Evolutionary conservation across 2,888 invertebrate species (phyloP).

Genomic region (Stratiomys singularior): DNA sequence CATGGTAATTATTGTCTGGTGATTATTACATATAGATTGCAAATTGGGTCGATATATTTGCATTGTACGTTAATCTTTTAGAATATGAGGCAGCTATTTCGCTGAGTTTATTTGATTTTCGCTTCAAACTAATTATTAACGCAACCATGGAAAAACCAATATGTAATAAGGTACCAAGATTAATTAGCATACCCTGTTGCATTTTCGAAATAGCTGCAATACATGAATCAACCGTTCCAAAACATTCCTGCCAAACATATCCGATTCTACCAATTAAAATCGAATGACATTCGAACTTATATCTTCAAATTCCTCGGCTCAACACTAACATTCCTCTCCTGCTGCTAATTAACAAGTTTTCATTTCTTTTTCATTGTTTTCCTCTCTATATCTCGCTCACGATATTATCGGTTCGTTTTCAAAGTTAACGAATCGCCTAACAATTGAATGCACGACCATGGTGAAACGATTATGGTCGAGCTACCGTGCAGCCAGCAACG

Average conservation of each 20-base stretch:
- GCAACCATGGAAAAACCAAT: not conserved
- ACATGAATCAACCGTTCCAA: not conserved
- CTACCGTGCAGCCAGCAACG: not conserved
- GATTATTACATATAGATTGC: too few relatives aligned
- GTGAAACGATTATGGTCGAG: not conserved
- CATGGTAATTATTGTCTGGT: too few relatives aligned
- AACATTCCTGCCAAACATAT: not conserved
- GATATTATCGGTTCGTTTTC: constrained; percentile 25
- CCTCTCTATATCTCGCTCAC: not conserved
- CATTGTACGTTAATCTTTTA: too few relatives aligned
- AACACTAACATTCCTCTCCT: not conserved
- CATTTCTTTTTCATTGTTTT: constrained; percentile 24
- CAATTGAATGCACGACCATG: constrained; percentile 16
- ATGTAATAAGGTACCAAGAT: not conserved
- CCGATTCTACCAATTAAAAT: not conserved
- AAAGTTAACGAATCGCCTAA: constrained; percentile 21
- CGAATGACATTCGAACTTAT: not conserved
- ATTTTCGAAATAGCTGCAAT: not conserved
- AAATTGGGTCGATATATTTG: too few relatives aligned
- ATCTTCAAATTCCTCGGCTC: not conserved
- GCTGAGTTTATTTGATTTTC: too few relatives aligned
- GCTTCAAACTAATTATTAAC: not conserved
- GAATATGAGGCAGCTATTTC: too few relatives aligned
- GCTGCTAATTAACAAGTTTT: constrained; percentile 33
- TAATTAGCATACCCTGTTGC: not conserved